phyloP scores from a whole-genome alignment of 2,888 invertebrate species.

The Nomada flava region DNA sequence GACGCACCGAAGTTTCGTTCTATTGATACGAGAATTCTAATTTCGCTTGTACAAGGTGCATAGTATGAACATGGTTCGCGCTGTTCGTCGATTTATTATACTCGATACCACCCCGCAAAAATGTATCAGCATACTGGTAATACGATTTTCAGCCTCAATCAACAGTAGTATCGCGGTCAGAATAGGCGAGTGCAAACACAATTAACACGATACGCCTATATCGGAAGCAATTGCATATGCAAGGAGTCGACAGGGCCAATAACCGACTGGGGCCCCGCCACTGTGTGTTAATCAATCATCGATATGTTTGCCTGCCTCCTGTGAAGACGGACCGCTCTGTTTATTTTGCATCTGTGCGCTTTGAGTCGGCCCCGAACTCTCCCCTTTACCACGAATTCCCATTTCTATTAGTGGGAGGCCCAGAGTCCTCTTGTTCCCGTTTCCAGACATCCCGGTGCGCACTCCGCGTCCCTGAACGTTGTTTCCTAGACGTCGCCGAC shows the following conservation, averaged over 20 bases:
- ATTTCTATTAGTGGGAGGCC: slow-evolving; percentile 71
- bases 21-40: background rate
- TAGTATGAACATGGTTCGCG: too few species aligned
- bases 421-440: slow-evolving; percentile 16
- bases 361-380: slow-evolving; percentile 56
- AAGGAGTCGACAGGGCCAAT: slow-evolving; percentile 51
- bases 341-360: slow-evolving; percentile 70
- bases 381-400: slow-evolving; percentile 70
- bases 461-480: slow-evolving; percentile 20
- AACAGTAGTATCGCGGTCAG: slow-evolving; percentile 11
- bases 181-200: slow-evolving; percentile 45
- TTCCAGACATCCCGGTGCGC: slow-evolving; percentile 53
- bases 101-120: background rate
- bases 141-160: slow-evolving; percentile 45
- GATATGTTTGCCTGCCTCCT: slow-evolving; percentile 66
- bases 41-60: background rate
- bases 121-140: background rate
- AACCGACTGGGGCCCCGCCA: slow-evolving; percentile 27
- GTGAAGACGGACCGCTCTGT: slow-evolving; percentile 66
- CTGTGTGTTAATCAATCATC: slow-evolving; percentile 68
- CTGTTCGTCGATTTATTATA: too few species aligned
- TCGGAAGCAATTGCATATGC: slow-evolving; percentile 54
- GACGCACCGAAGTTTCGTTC: background rate
- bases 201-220: slow-evolving; percentile 46
- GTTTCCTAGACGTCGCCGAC: slow-evolving; percentile 46